Base-by-base conservation (phyloP, 2,797 vertebrate species). In the Lepilemur septentrionalis region DNA sequence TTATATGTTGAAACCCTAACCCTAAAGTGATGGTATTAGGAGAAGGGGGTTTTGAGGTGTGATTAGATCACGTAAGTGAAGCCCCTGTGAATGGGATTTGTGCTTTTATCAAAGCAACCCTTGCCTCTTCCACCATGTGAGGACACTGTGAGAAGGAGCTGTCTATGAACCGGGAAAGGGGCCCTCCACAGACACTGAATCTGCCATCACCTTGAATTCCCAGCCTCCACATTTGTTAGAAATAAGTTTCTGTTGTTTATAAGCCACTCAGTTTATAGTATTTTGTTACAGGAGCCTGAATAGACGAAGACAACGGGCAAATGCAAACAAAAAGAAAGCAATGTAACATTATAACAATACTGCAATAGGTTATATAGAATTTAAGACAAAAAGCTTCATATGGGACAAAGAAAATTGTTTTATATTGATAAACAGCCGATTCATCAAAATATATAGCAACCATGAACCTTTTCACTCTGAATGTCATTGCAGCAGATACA, bases 241-340 rank as follows among this genome's bases (percentile, higher is more conserved):
- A 93, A 73, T 41, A 67, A 75, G 55, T 13, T 59, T 70, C 70
- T 35, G 35, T 50, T 61, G 35, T 69, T 83, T 43, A 63, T 43
- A 83, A 92, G 50, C n/a, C 86, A 22, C n/a, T 15, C 25, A 11
- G 22, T 79, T 79, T 55, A 79, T 25, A 22, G 76, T 30, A 61
- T 48, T 73, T 80, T 50, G n/a, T 41, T 46, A 65, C 3, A 94
- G 69, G 38, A 75, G 2, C 17, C 23, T 41, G 63, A 43, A 46
- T 57, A 50, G 5, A 79, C 15, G 23, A 92, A 85, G 2, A 30
- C 9, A 46, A 30, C 43, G 79, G 25, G 20, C 52, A 94, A 82
- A 97, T 48, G 63, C n/a, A 90, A 93, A 87, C 14, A 57, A 84
- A 81, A 93, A 85, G 38, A 79, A 76, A 96, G 69, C 57, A 85